These are phyloP conservation scores for Thripadectes ignobilis DNA, from an alignment of 2,797 vertebrate genomes.

Conservation along the genomic window DNA sequence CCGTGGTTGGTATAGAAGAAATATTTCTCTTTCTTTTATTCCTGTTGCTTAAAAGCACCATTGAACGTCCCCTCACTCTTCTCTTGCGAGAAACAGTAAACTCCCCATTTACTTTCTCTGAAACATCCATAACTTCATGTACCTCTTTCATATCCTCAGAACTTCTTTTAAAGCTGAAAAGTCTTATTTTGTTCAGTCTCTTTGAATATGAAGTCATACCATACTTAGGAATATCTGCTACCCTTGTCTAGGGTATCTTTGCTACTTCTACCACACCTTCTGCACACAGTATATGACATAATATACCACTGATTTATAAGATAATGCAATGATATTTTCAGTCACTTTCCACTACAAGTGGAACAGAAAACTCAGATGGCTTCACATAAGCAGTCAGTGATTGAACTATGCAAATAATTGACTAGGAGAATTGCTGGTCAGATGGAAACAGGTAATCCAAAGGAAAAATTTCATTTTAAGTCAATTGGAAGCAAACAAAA, in stretches of 20 bases:
- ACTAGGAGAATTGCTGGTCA: neutral
- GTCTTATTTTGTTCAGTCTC: neutral
- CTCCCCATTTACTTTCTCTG: neutral
- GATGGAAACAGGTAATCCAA: neutral
- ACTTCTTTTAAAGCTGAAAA: neutral
- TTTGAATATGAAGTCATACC: neutral
- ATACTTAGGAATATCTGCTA: neutral
- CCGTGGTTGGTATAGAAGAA: neutral
- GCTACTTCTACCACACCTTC: neutral
- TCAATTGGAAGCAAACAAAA: neutral
- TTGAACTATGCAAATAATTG: neutral
- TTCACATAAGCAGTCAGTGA: neutral
- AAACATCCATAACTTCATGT: neutral
- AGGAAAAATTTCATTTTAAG: neutral
- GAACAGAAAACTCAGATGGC: neutral
- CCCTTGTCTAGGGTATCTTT: neutral
- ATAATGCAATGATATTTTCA: neutral
- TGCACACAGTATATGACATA: neutral
- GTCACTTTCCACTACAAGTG: neutral
- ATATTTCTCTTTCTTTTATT: neutral
- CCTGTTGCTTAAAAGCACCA: neutral
- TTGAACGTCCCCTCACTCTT: neutral
- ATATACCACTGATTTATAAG: neutral
- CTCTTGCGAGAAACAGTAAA: neutral
- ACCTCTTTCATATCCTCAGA: neutral